Evolutionary conservation across 2,113 vertebrate species (phyloP), one percentile per base, ranked within the genome.

Genomic region (Tympanuchus pallidicinctus): DNA sequence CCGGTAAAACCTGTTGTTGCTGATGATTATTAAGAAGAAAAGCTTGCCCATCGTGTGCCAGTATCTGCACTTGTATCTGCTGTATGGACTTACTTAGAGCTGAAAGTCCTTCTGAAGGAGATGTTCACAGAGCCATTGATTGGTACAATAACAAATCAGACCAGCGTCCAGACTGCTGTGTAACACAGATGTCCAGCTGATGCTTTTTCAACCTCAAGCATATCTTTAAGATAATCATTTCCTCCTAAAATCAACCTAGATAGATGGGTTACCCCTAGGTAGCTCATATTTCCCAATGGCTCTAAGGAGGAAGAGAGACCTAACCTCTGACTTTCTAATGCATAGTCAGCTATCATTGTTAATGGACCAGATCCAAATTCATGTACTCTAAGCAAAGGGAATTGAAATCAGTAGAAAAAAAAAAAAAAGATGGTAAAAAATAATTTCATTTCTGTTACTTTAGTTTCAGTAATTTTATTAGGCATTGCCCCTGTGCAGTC

Each of bases 381-480:
- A 43, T 20, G 32, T 82, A 38, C 67, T 82, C 56, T 57, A 76
- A 91, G 83, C 38, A 50, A 19, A 19, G 43, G 48, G 36, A 85
- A 82, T 54, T 65, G 59, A 56, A 79, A 86, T 40, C 43, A 64
- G 84, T 52, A 72, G 42, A 54, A 66, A 82, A 94, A 57, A 69
- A 77, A 80, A 60, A 67, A 57, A 69, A 77, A 80, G 66, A 82
- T 40, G 57, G 50, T 84, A 88, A 79, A 72, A 91, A 91, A 77
- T 65, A 75, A 91, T 84, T 89, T 83, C 9, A 86, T 95, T 92
- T 86, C 81, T 85, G 66, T 42, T 71, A 32, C 80, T 95, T 87
- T 17, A 83, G 77, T 93, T 86, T 92, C 79, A 89, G 59, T 67
- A 45, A 91, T 97, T 93, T 65, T 96, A 96, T 95, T 82, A 89